Conservation (phyloP, 92 coral and sea anemone genomes). For the Porites rus region DNA sequence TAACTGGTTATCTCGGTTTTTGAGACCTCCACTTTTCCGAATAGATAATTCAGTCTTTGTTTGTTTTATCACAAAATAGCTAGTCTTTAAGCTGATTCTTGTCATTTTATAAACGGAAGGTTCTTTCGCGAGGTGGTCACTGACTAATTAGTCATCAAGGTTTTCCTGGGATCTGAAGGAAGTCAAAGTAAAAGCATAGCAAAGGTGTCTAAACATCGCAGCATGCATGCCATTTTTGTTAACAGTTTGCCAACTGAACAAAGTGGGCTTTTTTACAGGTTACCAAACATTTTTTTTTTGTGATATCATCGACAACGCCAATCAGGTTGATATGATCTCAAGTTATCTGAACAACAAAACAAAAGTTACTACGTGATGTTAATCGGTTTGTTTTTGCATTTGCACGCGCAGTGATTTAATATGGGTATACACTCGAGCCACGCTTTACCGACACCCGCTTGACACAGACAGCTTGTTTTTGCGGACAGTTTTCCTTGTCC, state of each 20-base stretch:
- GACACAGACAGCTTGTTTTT: too few species aligned
- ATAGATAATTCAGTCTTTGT: background rate
- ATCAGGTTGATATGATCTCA: conserved; percentile 11
- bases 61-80: background rate
- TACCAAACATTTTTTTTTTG: background rate
- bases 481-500: too few species aligned
- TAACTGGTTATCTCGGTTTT: conserved; percentile 26
- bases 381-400: background rate
- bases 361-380: background rate
- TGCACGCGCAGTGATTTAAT: background rate
- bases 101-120: background rate
- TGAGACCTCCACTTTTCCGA: conserved; percentile 22
- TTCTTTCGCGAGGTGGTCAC: background rate
- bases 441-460: too few species aligned
- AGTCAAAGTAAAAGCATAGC: background rate
- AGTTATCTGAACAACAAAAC: background rate
- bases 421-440: background rate
- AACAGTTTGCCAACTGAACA: conserved; percentile 1
- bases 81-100: background rate
- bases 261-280: background rate
- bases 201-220: background rate
- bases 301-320: conserved; percentile 8
- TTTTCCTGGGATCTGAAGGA: background rate
- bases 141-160: background rate
- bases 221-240: background rate